Base-by-base conservation (phyloP, 2,888 invertebrate genomes). In the Geotrupes spiniger region DNA sequence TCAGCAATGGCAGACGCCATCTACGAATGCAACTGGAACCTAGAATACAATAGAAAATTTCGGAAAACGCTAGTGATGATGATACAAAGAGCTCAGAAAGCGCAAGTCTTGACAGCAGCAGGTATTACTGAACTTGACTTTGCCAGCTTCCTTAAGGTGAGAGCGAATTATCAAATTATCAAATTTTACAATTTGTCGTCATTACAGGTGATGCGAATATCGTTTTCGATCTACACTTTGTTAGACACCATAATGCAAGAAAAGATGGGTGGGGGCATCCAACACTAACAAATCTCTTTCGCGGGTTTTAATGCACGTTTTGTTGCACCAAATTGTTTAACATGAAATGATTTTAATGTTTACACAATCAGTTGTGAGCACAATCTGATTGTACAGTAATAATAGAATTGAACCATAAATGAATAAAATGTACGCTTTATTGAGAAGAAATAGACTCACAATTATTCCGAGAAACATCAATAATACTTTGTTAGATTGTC, bases 181-280 rank as follows among this genome's bases (percentile, higher is more conserved):
- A 6, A 4, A n/a, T n/a, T n/a, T n/a, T n/a, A n/a, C n/a, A n/a
- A n/a, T 29, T 1, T 33, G 10, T n/a, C 8, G 11, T 42, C 10
- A 16, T 42, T 49, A 9, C 16, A 49, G 49, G 42, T 50, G 12
- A 36, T 50, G 50, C 39, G 46, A 16, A 16, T 50, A 12, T 50
- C 50, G n/a, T 50, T 50, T 42, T 50, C 50, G 5, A 42, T 50
- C 26, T 50, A 50, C 5, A 46, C 50, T n/a, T 17, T 50, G 2
- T 33, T 50, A 15, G 42, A 50, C 14, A 21, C 43, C 8, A 10
- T 43, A 9, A 43, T 43, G 43, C 21, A 21, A 6, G 21, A 33
- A 29, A 11, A 29, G 11, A 29, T 29, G 29, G 11, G 9, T 11
- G 10, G 14, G 11, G 42, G 12, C n/a, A n/a, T n/a, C n/a, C n/a